phyloP scores from a whole-genome alignment of 2,113 vertebrate species.

The Enhydra lutris region DNA sequence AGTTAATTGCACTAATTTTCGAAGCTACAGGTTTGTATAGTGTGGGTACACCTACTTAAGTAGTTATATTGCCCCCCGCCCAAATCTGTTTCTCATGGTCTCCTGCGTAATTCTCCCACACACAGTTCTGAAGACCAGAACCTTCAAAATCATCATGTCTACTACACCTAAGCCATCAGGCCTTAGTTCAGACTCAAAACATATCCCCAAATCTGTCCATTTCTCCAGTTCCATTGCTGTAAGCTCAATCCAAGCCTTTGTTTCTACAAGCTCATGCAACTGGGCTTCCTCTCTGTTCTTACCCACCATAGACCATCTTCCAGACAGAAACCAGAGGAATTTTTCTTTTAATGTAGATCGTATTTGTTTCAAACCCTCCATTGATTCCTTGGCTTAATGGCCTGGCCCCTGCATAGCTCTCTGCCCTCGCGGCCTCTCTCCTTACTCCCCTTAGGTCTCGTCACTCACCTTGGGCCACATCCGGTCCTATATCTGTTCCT shows the following conservation, averaged over 20 bases:
- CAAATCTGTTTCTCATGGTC: neutral
- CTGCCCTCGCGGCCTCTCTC: neutral
- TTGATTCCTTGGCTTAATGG: neutral
- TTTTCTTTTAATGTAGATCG: neutral
- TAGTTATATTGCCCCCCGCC: neutral
- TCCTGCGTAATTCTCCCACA: neutral
- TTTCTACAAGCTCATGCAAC: no score
- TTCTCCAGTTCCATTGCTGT: neutral
- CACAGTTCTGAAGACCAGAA: neutral
- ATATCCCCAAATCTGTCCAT: neutral
- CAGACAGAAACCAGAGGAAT: neutral
- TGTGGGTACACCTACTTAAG: neutral
- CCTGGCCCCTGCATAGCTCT: neutral
- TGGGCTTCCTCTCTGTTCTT: neutral
- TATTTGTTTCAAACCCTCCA: neutral
- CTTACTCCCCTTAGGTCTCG: neutral
- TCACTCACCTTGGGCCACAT: neutral
- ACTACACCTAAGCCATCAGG: neutral
- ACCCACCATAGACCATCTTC: neutral
- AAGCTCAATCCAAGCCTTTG: neutral
- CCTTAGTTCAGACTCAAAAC: neutral
- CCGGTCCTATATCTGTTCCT: neutral
- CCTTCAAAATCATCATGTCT: neutral
- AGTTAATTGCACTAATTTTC: neutral
- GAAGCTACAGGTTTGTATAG: neutral